Conservation (phyloP, 2,888 invertebrate species). For the Tinea trinotella region DNA sequence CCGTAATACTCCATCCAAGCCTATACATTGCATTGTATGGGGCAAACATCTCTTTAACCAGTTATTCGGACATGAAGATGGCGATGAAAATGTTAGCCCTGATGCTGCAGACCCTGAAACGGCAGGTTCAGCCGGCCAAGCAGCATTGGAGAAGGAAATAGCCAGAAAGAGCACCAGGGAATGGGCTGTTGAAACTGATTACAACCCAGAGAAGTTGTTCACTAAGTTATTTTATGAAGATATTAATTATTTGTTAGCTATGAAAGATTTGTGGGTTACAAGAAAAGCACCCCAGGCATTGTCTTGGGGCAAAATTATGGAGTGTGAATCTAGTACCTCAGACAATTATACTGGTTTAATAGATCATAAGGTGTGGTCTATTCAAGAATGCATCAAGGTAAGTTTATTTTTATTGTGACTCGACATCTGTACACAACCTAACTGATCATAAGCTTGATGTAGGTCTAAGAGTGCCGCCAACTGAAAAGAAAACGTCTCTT, state of each 20-base stretch:
- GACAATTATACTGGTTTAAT: conserved; percentile 67
- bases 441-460: not conserved
- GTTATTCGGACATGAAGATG: conserved; percentile 96
- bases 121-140: conserved; percentile 77
- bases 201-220: conserved; percentile 89
- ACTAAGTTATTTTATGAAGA: conserved; percentile 95
- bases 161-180: conserved; percentile 82
- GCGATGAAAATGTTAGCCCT: conserved; percentile 95
- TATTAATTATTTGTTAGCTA: conserved; percentile 92
- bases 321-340: conserved; percentile 71
- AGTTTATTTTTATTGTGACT: no score
- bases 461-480: no score
- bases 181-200: conserved; percentile 90
- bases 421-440: no score
- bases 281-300: conserved; percentile 85
- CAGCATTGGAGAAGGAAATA: conserved; percentile 68
- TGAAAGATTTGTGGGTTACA: conserved; percentile 96
- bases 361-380: conserved; percentile 86
- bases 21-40: conserved; percentile 99
- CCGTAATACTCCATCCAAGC: conserved; percentile 98
- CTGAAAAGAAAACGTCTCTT: no score
- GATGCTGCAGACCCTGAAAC: conserved; percentile 97
- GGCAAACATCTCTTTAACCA: conserved; percentile 99
- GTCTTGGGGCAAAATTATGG: conserved; percentile 75
- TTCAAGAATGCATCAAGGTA: conserved; percentile 79